Evolutionary conservation across 2,888 invertebrate genomes (phyloP).

Genomic region (Dolichopus griseipennis): DNA sequence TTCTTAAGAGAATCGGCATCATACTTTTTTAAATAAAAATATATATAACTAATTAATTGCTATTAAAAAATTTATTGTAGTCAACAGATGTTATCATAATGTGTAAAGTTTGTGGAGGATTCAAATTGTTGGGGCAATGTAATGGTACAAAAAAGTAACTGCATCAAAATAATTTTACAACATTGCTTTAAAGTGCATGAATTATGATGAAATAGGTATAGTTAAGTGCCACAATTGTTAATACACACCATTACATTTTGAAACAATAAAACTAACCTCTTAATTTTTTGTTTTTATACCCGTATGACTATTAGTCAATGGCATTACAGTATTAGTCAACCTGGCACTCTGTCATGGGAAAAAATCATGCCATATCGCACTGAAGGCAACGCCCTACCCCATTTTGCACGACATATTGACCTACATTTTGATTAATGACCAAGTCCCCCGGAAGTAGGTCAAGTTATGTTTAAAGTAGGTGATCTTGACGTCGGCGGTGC

Average conservation of each 20-base stretch:
- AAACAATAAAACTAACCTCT: background rate
- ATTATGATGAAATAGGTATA: conserved; percentile 90
- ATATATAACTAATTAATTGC: background rate
- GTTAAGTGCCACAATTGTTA: conserved; percentile 80
- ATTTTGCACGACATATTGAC: too few species aligned
- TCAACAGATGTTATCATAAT: conserved; percentile 70
- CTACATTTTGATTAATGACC: too few species aligned
- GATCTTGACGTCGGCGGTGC: too few species aligned
- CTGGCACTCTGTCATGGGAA: too few species aligned
- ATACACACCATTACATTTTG: background rate
- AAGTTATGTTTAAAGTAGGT: too few species aligned
- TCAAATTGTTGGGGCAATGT: conserved; percentile 77
- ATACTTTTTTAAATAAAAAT: background rate
- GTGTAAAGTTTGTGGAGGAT: conserved; percentile 87
- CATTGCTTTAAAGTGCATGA: conserved; percentile 88
- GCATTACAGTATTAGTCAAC: too few species aligned
- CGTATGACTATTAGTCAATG: too few species aligned
- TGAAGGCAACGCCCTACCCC: too few species aligned
- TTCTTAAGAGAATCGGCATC: background rate
- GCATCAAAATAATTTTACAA: conserved; percentile 87
- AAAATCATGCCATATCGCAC: too few species aligned
- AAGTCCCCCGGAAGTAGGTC: too few species aligned
- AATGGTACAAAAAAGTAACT: conserved; percentile 95
- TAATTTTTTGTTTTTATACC: too few species aligned
- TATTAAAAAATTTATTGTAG: conserved; percentile 49